Evolutionary conservation across 2,797 vertebrate species (phyloP).

Genomic region (Gallinago solitaria): DNA sequence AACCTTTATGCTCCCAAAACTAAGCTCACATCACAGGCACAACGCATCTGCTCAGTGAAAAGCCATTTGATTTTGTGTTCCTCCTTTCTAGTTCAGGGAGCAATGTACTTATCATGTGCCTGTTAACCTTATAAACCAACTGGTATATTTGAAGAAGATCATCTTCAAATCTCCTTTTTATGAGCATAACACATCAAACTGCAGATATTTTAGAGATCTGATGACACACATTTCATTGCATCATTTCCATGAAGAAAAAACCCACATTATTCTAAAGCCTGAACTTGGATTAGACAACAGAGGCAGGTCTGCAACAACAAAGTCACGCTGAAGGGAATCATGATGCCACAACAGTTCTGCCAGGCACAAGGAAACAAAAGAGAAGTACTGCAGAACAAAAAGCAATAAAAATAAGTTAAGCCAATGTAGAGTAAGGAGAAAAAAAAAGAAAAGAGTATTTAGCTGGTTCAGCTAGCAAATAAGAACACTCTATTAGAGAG

Average conservation of each 20-base stretch:
- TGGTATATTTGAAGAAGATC: background rate
- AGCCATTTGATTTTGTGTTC: background rate
- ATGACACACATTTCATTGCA: background rate
- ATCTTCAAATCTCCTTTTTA: background rate
- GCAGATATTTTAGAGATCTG: background rate
- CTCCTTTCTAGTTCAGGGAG: background rate
- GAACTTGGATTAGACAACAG: background rate
- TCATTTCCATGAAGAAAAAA: background rate
- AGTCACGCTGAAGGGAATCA: background rate
- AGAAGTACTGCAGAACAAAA: background rate
- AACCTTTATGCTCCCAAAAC: background rate
- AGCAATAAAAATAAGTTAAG: background rate
- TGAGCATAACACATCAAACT: background rate
- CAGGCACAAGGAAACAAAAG: background rate
- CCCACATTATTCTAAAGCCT: background rate
- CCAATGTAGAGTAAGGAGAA: background rate
- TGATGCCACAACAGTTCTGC: background rate
- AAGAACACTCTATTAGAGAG: background rate
- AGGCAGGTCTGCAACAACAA: background rate
- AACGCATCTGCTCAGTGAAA: background rate
- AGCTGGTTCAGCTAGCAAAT: background rate
- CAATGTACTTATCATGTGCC: fast-evolving
- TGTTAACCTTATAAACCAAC: background rate
- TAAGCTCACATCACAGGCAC: fast-evolving
- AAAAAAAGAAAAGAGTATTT: background rate